Evolutionary conservation across 2,797 vertebrate species (phyloP).

Genomic region (Lycodopsis pacificus): DNA sequence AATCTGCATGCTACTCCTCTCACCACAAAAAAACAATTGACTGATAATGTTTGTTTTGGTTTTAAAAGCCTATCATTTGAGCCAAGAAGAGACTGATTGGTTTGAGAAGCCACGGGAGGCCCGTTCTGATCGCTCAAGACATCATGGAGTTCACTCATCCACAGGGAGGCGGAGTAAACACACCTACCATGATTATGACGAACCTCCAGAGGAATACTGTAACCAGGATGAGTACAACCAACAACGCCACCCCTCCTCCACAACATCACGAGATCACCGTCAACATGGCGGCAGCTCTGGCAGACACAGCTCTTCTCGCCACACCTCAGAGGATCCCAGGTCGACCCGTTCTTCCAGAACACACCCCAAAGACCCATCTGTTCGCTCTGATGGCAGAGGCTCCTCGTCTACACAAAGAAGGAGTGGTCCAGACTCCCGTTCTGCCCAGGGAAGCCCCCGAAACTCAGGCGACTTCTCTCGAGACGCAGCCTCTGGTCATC

Average conservation of each 20-base stretch:
- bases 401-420: constrained; percentile 88
- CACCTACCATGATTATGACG: constrained; percentile 96
- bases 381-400: constrained; percentile 87
- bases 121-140: constrained; percentile 93
- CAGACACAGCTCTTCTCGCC: constrained; percentile 91
- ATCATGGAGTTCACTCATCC: constrained; percentile 92
- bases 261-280: constrained; percentile 90
- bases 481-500: constrained; percentile 86
- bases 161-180: constrained; percentile 93
- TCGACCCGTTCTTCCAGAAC: constrained; percentile 89
- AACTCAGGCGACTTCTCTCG: constrained; percentile 91
- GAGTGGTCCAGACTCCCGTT: constrained; percentile 83
- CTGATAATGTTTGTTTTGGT: constrained; percentile 90
- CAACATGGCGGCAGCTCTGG: constrained; percentile 91
- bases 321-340: constrained; percentile 89
- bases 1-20: constrained; percentile 72
- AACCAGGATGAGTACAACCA: constrained; percentile 92
- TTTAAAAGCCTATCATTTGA: constrained; percentile 99
- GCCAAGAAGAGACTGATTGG: constrained; percentile 99
- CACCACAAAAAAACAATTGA: constrained; percentile 76
- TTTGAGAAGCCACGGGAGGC: constrained; percentile 99
- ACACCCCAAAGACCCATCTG: constrained; percentile 89
- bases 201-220: constrained; percentile 95
- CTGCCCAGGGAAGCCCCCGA: constrained; percentile 84
- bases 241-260: constrained; percentile 85